A percentile compares a stretch with the other conserved stretches of the same genome.
These are phyloP conservation scores for Anagyrus pseudococci DNA, from an alignment of 2,888 invertebrate genomes.

Conservation along the genomic window DNA sequence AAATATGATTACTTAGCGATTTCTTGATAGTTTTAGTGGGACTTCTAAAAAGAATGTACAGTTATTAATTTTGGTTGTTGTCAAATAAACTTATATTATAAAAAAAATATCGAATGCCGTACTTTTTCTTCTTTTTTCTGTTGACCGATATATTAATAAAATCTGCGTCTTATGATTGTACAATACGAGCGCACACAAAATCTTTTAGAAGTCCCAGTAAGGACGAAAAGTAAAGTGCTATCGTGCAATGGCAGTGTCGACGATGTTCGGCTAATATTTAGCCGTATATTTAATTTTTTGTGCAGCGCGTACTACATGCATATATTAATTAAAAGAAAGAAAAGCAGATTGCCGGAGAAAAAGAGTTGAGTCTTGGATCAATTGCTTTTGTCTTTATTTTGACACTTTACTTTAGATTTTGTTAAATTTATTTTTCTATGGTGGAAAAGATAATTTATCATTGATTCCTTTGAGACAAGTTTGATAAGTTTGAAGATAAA, in stretches of 20 bases:
- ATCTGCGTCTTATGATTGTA: neutral
- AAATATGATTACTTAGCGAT: conserved; percentile 13
- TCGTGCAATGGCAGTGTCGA: conserved; percentile 47
- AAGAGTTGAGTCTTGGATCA: conserved; percentile 3
- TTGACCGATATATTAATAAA: no score
- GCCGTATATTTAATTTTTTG: conserved; percentile 16
- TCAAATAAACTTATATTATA: conserved; percentile 22
- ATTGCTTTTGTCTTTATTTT: no score
- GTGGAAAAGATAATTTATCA: no score
- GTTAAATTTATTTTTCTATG: no score
- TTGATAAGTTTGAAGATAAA: no score
- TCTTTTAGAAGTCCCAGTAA: conserved; percentile 52
- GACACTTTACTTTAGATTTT: no score
- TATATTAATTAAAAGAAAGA: neutral
- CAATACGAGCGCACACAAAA: conserved; percentile 39
- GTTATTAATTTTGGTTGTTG: conserved; percentile 21
- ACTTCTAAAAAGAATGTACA: conserved; percentile 38
- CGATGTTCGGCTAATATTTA: conserved; percentile 29
- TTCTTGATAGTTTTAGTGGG: conserved; percentile 31
- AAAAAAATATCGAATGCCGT: neutral
- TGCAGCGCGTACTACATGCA: conserved; percentile 10
- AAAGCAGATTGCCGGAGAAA: no score
- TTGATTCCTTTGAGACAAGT: no score
- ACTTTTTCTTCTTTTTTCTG: conserved; percentile 16
- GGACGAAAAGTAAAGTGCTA: conserved; percentile 47